phyloP scores from a whole-genome alignment of 2,797 vertebrate genomes.

The Tenualosa thibaudeaui region DNA sequence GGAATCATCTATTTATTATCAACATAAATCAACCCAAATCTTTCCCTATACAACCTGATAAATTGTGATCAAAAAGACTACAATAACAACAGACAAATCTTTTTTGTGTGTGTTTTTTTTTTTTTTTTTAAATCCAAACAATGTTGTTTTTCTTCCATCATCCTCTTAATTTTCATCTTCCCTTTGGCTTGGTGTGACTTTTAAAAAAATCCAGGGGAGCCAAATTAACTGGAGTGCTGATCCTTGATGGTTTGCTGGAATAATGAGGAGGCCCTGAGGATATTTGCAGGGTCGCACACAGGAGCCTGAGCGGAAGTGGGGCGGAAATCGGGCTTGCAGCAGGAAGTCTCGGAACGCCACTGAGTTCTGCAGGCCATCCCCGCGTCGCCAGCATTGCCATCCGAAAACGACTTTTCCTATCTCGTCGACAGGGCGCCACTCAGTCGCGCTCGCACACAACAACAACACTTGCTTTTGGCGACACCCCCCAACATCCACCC shows the following conservation, averaged over 20 bases:
- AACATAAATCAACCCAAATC: background rate
- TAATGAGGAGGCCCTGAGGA: slow-evolving; percentile 82
- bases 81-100: background rate
- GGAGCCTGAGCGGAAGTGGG: slow-evolving; percentile 68
- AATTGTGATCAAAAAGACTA: background rate
- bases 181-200: slow-evolving; percentile 52
- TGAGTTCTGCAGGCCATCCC: slow-evolving; percentile 71
- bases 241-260: slow-evolving; percentile 66
- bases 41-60: background rate
- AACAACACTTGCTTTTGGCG: slow-evolving; percentile 61
- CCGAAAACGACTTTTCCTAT: slow-evolving; percentile 54
- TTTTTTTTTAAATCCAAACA: background rate
- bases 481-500: slow-evolving; percentile 55
- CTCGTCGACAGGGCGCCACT: slow-evolving; percentile 67
- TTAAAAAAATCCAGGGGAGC: slow-evolving; percentile 62
- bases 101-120: background rate
- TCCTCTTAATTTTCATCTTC: slow-evolving; percentile 47
- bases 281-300: slow-evolving; percentile 80
- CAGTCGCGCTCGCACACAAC: slow-evolving; percentile 58
- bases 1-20: slow-evolving; percentile 40
- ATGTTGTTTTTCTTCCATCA: slow-evolving; percentile 35
- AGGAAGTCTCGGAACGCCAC: slow-evolving; percentile 64
- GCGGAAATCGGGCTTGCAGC: slow-evolving; percentile 75
- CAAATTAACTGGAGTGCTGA: slow-evolving; percentile 75
- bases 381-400: slow-evolving; percentile 61